Conservation (phyloP, 1,140 invertebrate genomes). For the Scylla paramamosain region DNA sequence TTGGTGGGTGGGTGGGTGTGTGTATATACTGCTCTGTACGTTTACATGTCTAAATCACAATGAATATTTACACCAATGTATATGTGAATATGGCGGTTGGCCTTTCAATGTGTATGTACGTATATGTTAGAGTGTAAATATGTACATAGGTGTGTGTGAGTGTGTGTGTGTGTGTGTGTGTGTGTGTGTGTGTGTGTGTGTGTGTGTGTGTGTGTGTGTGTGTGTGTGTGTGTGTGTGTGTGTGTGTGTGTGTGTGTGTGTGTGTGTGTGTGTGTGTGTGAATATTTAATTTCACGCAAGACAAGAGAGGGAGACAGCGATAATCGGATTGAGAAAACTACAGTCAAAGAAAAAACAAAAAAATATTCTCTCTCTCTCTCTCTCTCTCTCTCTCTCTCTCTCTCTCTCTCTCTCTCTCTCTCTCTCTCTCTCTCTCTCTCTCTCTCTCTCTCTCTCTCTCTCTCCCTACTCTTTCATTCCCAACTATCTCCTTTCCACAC, state of each 20-base stretch:
- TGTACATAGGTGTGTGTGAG: not conserved
- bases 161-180: conserved; percentile 12
- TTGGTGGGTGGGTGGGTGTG: not conserved
- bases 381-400: conserved; percentile 1
- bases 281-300: not conserved
- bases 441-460: too few species aligned
- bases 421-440: too few species aligned
- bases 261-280: conserved; percentile 12
- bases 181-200: conserved; percentile 10
- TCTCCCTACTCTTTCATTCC: too few species aligned
- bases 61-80: conserved; percentile 2
- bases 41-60: not conserved
- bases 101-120: not conserved
- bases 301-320: not conserved
- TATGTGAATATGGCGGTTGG: not conserved
- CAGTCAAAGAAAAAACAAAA: not conserved
- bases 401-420: too few species aligned
- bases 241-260: conserved; percentile 20
- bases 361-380: not conserved
- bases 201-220: conserved; percentile 8
- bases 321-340: not conserved
- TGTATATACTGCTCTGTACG: conserved; percentile 2
- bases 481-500: too few species aligned
- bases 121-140: not conserved
- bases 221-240: conserved; percentile 18